Conservation (phyloP, 2,113 vertebrate species). For the Eidolon helvum region DNA sequence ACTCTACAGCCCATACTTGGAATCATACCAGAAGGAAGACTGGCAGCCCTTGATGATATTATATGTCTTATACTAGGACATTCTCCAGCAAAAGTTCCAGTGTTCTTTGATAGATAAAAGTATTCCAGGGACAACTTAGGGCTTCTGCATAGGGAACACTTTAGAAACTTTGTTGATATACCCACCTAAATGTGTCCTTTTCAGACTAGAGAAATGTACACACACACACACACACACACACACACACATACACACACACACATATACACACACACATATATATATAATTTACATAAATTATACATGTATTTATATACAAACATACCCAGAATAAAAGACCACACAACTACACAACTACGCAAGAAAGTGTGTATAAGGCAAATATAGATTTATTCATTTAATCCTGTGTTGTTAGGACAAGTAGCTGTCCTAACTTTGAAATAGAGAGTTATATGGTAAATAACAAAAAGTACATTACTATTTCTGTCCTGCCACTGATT, state of each 20-base stretch:
- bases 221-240: no score
- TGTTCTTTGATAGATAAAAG: background rate
- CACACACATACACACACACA: no score
- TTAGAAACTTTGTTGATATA: background rate
- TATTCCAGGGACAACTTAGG: background rate
- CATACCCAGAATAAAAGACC: background rate
- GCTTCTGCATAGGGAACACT: background rate
- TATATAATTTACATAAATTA: background rate
- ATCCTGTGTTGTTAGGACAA: background rate
- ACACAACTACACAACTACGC: background rate
- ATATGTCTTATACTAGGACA: background rate
- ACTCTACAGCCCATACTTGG: background rate
- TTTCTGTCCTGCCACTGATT: background rate
- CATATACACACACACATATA: no score
- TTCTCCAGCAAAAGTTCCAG: background rate
- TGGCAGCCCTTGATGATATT: background rate
- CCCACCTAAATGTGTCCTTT: background rate
- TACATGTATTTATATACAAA: background rate
- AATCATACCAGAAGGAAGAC: background rate
- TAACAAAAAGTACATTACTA: background rate
- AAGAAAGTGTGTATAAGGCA: background rate
- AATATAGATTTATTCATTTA: background rate
- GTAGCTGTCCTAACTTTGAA: background rate
- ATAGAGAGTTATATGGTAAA: background rate
- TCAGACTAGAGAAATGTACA: background rate